Evolutionary conservation across 2,888 invertebrate species (phyloP).

Genomic region (Sarcophaga variegata): DNA sequence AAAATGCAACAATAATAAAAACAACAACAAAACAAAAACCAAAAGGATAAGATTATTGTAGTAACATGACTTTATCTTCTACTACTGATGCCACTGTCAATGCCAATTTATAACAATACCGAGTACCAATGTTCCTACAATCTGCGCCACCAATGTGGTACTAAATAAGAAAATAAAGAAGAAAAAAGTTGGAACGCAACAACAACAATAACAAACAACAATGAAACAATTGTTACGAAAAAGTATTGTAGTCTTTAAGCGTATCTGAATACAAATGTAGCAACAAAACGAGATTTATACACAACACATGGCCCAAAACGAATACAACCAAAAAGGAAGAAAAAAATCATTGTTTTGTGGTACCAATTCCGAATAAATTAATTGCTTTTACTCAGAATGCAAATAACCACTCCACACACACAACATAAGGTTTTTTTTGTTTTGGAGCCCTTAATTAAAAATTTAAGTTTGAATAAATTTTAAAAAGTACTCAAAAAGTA

Average conservation of each 20-base stretch:
- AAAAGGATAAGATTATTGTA: slow-evolving; percentile 46
- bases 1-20: slow-evolving; percentile 23
- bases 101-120: neutral
- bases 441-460: too few relatives aligned
- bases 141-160: neutral
- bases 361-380: slow-evolving; percentile 32
- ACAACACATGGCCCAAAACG: slow-evolving; percentile 27
- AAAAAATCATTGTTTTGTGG: slow-evolving; percentile 37
- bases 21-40: slow-evolving; percentile 22
- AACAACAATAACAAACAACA: neutral
- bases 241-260: neutral
- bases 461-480: too few relatives aligned
- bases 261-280: neutral
- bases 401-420: too few relatives aligned
- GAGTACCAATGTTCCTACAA: neutral
- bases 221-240: neutral
- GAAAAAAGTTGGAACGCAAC: neutral
- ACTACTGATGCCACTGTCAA: slow-evolving; percentile 58
- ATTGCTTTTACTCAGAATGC: slow-evolving; percentile 54
- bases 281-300: slow-evolving; percentile 27
- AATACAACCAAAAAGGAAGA: slow-evolving; percentile 5
- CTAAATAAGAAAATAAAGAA: too few relatives aligned
- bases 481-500: too few relatives aligned
- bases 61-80: slow-evolving; percentile 65
- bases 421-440: too few relatives aligned